Conservation (phyloP, 2,888 invertebrate species). For the Plutella xylostella region DNA sequence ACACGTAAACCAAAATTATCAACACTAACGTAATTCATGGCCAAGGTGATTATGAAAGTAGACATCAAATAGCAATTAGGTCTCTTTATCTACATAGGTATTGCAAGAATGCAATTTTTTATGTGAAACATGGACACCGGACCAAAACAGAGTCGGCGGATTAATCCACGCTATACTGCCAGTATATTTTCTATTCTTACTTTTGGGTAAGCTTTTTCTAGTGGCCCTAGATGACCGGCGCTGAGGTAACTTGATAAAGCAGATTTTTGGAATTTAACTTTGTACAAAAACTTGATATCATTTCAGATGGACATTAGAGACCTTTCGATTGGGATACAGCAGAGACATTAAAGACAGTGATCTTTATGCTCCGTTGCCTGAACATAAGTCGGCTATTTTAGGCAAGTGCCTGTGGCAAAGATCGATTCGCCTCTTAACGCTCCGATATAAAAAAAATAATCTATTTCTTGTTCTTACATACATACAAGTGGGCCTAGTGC, state of each 20-base stretch:
- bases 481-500: no score
- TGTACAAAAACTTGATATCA: background rate
- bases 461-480: no score
- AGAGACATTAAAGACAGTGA: constrained; percentile 75
- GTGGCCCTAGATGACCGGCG: no score
- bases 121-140: constrained; percentile 46
- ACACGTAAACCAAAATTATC: no score
- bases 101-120: background rate
- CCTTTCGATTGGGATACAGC: constrained; percentile 75
- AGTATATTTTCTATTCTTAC: constrained; percentile 65
- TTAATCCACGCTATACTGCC: constrained; percentile 64
- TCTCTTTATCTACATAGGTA: background rate
- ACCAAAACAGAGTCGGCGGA: constrained; percentile 42
- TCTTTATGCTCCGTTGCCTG: constrained; percentile 74
- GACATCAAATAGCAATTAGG: no score
- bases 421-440: no score
- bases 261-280: background rate
- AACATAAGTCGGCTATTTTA: constrained; percentile 73
- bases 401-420: constrained; percentile 26
- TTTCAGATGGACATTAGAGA: constrained; percentile 76
- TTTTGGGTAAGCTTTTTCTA: constrained; percentile 63
- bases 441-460: no score
- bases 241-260: background rate
- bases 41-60: background rate
- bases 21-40: background rate